phyloP scores from a whole-genome alignment of 2,113 vertebrate genomes.

The Callopanchax toddi region DNA sequence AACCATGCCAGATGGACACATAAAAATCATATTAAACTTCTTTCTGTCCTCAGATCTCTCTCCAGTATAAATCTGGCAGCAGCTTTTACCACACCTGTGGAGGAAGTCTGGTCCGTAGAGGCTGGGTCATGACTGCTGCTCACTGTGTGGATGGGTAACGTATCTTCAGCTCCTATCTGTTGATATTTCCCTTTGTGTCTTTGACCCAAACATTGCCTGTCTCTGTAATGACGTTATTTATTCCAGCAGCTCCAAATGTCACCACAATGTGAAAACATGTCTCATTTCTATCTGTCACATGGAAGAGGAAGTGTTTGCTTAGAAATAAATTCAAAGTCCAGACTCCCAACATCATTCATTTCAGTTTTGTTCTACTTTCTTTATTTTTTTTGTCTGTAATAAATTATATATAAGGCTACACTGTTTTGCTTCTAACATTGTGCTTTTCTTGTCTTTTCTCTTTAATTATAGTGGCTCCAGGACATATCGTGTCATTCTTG shows the following conservation, averaged over 20 bases:
- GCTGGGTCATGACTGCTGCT: slow-evolving; percentile 91
- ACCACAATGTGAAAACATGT: slow-evolving; percentile 8
- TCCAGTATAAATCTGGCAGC: slow-evolving; percentile 79
- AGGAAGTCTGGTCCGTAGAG: slow-evolving; percentile 81
- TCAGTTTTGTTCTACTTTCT: too few relatives aligned
- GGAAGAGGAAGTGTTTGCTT: slow-evolving; percentile 5
- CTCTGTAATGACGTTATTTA: slow-evolving; percentile 9
- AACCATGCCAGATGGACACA: neutral
- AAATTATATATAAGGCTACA: neutral
- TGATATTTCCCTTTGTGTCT: neutral
- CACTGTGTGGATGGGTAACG: slow-evolving; percentile 83
- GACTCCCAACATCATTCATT: too few relatives aligned
- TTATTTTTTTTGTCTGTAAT: too few relatives aligned
- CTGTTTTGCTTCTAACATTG: neutral
- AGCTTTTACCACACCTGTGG: slow-evolving; percentile 86
- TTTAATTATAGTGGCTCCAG: slow-evolving; percentile 6
- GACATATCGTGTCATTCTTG: slow-evolving; percentile 79
- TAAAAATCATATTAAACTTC: neutral
- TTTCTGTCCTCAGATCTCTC: slow-evolving; percentile 59
- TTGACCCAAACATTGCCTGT: slow-evolving; percentile 12
- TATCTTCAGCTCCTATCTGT: neutral
- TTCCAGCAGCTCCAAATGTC: slow-evolving; percentile 42
- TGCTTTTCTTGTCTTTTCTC: neutral
- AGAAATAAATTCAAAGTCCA: neutral
- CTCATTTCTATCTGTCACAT: slow-evolving; percentile 34